Percentiles rank a stretch among this genome's conserved stretches.
Evolutionary conservation across 1,140 invertebrate species (phyloP).

Genomic region (Drosophila nikananu): DNA sequence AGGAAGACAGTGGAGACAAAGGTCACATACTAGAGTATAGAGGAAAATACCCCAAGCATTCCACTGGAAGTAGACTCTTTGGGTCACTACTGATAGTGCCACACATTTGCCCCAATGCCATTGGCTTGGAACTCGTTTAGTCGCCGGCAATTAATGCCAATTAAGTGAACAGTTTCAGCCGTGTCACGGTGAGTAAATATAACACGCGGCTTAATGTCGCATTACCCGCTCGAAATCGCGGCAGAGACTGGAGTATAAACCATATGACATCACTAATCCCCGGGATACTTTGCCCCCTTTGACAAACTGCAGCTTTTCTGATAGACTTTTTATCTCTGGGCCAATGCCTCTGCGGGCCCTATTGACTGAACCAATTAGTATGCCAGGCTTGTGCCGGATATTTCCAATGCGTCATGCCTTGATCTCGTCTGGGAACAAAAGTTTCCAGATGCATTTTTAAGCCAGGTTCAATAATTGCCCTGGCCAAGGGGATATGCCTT

Average conservation of each 20-base stretch:
- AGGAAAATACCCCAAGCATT: conserved; percentile 37
- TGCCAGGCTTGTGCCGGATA: conserved; percentile 37
- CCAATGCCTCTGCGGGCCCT: conserved; percentile 45
- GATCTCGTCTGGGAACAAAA: conserved; percentile 31
- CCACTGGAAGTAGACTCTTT: conserved; percentile 8
- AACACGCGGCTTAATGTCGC: conserved; percentile 57
- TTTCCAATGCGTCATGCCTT: conserved; percentile 50
- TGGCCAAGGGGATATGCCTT: background rate
- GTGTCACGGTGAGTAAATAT: conserved; percentile 71
- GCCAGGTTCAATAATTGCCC: conserved; percentile 28
- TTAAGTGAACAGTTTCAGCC: conserved; percentile 70
- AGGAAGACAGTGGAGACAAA: background rate
- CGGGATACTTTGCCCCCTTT: conserved; percentile 4
- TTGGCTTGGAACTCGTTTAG: conserved; percentile 70
- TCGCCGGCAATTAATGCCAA: conserved; percentile 69
- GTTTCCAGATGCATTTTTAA: conserved; percentile 41
- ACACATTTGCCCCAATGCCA: conserved; percentile 50
- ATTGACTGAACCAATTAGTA: conserved; percentile 71
- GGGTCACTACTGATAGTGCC: conserved; percentile 51
- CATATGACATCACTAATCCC: conserved; percentile 40
- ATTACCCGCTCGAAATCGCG: conserved; percentile 31
- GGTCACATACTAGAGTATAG: conserved; percentile 8
- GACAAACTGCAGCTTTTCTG: conserved; percentile 10
- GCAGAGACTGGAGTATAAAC: conserved; percentile 24
- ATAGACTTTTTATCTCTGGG: conserved; percentile 17